Percentiles rank a stretch among this genome's conserved stretches.
phyloP scores from a whole-genome alignment of 2,888 invertebrate genomes.

The Leuctra nigra region DNA sequence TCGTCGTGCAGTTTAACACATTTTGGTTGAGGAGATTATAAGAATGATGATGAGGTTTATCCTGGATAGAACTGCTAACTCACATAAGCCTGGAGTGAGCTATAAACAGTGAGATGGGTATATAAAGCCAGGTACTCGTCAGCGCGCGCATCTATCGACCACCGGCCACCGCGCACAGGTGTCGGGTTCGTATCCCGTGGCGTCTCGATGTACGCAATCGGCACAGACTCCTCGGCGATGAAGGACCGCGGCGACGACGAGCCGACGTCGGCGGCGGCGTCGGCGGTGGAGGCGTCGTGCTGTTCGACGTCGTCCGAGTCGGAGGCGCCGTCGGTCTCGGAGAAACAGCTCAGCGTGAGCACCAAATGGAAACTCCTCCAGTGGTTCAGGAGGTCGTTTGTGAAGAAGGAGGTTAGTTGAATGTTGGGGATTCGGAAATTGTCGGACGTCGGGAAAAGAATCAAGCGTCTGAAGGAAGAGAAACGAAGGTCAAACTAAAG shows the following conservation, averaged over 20 bases:
- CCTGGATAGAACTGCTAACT: too few relatives aligned
- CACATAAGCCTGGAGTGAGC: too few relatives aligned
- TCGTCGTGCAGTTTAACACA: too few relatives aligned
- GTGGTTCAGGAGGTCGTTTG: background rate
- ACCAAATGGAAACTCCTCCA: background rate
- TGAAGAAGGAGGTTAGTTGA: background rate
- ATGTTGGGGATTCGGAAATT: background rate
- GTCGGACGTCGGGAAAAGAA: too few relatives aligned
- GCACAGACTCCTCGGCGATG: conserved; percentile 20
- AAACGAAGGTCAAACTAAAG: too few relatives aligned
- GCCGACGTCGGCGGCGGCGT: background rate
- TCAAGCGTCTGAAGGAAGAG: too few relatives aligned
- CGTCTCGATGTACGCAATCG: background rate
- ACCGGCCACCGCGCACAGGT: background rate
- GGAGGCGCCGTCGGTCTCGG: background rate
- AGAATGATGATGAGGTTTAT: too few relatives aligned
- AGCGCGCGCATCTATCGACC: background rate
- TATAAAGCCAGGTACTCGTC: too few relatives aligned
- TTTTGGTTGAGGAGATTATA: too few relatives aligned
- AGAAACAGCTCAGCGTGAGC: background rate
- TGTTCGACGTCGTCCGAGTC: too few relatives aligned
- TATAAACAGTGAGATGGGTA: too few relatives aligned
- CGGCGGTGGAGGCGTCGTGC: background rate
- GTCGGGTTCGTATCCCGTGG: background rate
- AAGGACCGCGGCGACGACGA: conserved; percentile 18